These are phyloP conservation scores for Pseudochirops cupreus DNA, from an alignment of 2,797 vertebrate genomes.

Conservation along the genomic window DNA sequence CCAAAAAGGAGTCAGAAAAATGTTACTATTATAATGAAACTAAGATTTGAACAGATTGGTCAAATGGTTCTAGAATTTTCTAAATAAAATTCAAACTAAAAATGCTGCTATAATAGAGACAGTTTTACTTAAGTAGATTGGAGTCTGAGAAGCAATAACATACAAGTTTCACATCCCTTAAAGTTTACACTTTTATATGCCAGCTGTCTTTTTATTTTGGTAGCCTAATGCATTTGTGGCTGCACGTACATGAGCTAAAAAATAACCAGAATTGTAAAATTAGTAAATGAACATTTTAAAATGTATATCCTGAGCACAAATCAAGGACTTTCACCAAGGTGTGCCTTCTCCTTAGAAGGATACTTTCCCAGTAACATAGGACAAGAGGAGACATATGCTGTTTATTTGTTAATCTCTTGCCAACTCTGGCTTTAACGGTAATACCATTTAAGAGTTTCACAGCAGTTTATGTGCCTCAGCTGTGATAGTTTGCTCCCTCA, in stretches of 20 bases:
- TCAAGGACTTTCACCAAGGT: slow-evolving; percentile 50
- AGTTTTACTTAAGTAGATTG: neutral
- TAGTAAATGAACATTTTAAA: slow-evolving; percentile 26
- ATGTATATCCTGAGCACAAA: neutral
- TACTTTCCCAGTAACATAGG: slow-evolving; percentile 58
- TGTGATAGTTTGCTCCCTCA: slow-evolving; percentile 68
- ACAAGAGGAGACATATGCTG: slow-evolving; percentile 72
- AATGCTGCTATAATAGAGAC: neutral
- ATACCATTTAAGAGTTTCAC: slow-evolving; percentile 67
- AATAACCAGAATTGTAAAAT: slow-evolving; percentile 40
- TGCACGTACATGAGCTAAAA: slow-evolving; percentile 21
- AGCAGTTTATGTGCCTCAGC: slow-evolving; percentile 66
- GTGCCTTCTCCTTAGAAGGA: slow-evolving; percentile 39
- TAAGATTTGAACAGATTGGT: neutral
- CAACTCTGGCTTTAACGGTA: slow-evolving; percentile 76
- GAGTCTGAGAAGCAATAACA: neutral
- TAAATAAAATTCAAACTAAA: neutral
- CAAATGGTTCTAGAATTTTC: neutral
- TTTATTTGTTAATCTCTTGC: slow-evolving; percentile 76
- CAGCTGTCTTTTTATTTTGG: neutral
- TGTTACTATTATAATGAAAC: neutral
- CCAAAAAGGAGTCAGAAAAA: neutral
- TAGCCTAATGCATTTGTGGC: neutral
- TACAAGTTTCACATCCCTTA: neutral
- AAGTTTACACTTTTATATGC: neutral